phyloP scores from a whole-genome alignment of 64 coral and sea anemone genomes.

The Exaiptasia diaphana region DNA sequence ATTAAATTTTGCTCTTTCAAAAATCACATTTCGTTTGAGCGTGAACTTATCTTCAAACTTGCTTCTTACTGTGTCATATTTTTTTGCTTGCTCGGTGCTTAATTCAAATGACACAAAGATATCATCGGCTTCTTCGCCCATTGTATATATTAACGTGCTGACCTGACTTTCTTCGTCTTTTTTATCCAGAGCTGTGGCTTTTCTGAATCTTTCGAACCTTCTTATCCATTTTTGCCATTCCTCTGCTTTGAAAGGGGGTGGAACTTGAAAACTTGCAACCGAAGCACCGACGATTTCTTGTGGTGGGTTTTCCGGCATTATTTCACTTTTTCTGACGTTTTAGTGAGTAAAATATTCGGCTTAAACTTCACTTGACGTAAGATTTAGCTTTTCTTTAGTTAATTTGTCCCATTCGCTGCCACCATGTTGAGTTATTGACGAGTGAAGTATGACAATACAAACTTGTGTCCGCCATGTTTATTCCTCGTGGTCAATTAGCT shows the following conservation, averaged over 20 bases:
- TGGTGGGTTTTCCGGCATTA: too few species aligned
- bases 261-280: not conserved
- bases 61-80: not conserved
- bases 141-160: too few species aligned
- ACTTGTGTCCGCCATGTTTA: too few species aligned
- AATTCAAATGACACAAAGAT: conserved; percentile 1
- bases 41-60: conserved; percentile 9
- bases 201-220: conserved; percentile 11
- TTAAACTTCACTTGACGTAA: too few species aligned
- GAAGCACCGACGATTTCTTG: too few species aligned
- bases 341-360: too few species aligned
- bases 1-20: not conserved
- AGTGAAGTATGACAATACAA: too few species aligned
- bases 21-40: not conserved
- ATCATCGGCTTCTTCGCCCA: conserved; percentile 3
- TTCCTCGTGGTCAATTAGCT: too few species aligned
- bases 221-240: conserved; percentile 18
- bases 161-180: conserved; percentile 3
- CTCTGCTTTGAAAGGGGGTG: conserved; percentile 11
- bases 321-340: too few species aligned
- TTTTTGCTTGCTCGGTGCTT: not conserved
- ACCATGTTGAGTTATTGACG: too few species aligned
- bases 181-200: not conserved
- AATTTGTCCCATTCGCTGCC: too few species aligned
- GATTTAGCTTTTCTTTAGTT: too few species aligned